Conservation (phyloP, 2,888 invertebrate genomes). For the Clanis bilineata region DNA sequence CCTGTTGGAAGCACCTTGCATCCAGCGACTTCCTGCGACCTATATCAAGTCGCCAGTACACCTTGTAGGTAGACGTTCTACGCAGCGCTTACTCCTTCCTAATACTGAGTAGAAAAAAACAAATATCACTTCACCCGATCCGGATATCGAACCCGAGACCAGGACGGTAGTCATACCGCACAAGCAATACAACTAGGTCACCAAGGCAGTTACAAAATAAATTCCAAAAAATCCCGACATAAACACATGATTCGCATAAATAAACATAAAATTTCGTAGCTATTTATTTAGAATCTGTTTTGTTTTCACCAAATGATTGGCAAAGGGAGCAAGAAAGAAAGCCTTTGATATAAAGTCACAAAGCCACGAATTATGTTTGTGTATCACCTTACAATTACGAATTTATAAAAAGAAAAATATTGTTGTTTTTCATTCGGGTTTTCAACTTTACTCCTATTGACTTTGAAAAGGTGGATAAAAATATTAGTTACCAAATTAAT, state of each 20-base stretch:
- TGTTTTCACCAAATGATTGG: constrained; percentile 5
- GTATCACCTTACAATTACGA: constrained; percentile 14
- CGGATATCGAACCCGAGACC: too few species aligned
- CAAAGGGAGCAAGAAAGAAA: background rate
- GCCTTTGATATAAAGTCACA: constrained; percentile 8
- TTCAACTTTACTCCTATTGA: background rate
- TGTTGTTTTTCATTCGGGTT: background rate
- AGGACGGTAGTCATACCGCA: too few species aligned
- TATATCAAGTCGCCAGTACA: too few species aligned
- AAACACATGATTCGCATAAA: background rate
- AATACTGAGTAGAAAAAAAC: too few species aligned
- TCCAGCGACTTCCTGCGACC: too few species aligned
- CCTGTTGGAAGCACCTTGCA: too few species aligned
- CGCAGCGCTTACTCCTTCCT: too few species aligned
- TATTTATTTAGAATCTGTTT: background rate
- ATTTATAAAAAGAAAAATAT: constrained; percentile 7
- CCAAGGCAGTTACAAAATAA: too few species aligned
- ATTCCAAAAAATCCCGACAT: too few species aligned
- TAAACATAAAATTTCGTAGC: background rate
- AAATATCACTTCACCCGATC: too few species aligned
- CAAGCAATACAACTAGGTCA: too few species aligned
- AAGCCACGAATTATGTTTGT: background rate
- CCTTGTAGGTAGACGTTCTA: too few species aligned
- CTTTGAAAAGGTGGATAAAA: background rate
- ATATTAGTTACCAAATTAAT: background rate